These are phyloP conservation scores for Piaya cayana DNA, from an alignment of 2,113 vertebrate species.

Conservation along the genomic window DNA sequence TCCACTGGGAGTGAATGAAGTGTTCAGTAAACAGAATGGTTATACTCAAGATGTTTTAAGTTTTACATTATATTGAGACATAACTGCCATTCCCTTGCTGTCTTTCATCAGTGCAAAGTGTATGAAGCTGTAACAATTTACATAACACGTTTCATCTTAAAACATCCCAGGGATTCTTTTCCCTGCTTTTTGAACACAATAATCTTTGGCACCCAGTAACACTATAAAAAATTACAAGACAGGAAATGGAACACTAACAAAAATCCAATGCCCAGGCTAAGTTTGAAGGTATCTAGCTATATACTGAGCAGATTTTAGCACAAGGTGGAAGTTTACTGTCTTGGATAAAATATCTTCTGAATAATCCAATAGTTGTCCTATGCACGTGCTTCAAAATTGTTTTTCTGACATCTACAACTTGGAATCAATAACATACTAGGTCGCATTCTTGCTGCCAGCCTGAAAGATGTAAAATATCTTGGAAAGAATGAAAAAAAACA, in stretches of 20 bases:
- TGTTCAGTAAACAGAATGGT: neutral
- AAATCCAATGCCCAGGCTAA: neutral
- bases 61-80: neutral
- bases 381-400: neutral
- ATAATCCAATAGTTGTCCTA: neutral
- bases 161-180: neutral
- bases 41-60: neutral
- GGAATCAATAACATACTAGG: neutral
- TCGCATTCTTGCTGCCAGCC: neutral
- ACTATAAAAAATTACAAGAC: neutral
- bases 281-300: neutral
- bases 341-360: neutral
- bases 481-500: neutral
- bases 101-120: neutral
- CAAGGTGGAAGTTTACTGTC: neutral
- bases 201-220: neutral
- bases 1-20: constrained; percentile 56
- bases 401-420: neutral
- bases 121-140: neutral
- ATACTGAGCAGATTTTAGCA: neutral
- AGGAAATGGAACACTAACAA: neutral
- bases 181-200: neutral
- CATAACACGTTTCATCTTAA: neutral
- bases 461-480: neutral
- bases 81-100: neutral